phyloP scores from a whole-genome alignment of 2,113 vertebrate genomes.

The Nothocercus julius region DNA sequence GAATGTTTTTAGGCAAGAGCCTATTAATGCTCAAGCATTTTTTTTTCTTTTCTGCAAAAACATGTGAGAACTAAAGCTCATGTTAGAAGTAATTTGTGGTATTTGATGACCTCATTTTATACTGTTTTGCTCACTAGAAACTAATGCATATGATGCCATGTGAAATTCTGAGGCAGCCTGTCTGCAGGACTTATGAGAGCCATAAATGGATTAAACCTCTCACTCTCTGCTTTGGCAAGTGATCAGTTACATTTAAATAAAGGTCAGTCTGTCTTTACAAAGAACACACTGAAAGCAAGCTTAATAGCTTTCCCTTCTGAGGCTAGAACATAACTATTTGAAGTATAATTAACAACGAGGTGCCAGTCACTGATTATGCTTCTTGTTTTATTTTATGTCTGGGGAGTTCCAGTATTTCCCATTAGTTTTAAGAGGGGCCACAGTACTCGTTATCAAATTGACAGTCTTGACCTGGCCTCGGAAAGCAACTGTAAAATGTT shows the following conservation, averaged over 20 bases:
- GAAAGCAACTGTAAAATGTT: constrained; percentile 67
- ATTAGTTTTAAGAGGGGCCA: constrained; percentile 71
- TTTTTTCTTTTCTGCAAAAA: neutral
- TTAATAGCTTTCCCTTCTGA: constrained; percentile 67
- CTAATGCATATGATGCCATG: constrained; percentile 47
- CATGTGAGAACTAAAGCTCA: constrained; percentile 45
- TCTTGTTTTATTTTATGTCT: constrained; percentile 64
- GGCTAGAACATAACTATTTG: constrained; percentile 72
- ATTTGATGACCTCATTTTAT: constrained; percentile 54
- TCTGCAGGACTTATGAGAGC: constrained; percentile 50
- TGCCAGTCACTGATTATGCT: constrained; percentile 63
- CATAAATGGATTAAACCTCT: constrained; percentile 68
- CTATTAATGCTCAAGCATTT: neutral
- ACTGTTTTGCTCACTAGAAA: constrained; percentile 49
- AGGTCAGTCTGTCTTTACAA: constrained; percentile 72
- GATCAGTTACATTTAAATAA: constrained; percentile 73
- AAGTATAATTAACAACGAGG: constrained; percentile 75
- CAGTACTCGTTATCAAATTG: constrained; percentile 71
- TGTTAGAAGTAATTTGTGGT: constrained; percentile 59
- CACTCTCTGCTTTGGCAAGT: constrained; percentile 67
- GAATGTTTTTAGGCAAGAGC: neutral
- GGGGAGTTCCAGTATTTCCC: constrained; percentile 65
- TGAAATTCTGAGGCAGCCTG: constrained; percentile 45
- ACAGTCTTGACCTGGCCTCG: constrained; percentile 68
- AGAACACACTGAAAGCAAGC: constrained; percentile 69